Evolutionary conservation across 2,888 invertebrate genomes (phyloP).

Genomic region (Xylophagus ater): DNA sequence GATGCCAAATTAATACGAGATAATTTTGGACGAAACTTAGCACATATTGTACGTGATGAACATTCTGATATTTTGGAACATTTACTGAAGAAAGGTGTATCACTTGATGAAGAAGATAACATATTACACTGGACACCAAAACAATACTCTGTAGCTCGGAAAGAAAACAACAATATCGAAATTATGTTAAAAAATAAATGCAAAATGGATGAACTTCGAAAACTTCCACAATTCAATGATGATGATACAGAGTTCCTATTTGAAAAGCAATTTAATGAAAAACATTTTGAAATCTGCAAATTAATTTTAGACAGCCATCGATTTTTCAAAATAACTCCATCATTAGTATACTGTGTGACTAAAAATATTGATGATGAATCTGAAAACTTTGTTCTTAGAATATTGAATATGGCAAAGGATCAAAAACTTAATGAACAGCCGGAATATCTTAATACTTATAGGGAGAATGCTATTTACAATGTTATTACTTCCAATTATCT

Average conservation of each 20-base stretch:
- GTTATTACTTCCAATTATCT: background rate
- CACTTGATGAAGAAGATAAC: background rate
- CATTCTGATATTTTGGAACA: slow-evolving; percentile 1
- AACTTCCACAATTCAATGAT: background rate
- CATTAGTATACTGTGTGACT: background rate
- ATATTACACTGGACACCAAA: background rate
- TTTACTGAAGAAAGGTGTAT: background rate
- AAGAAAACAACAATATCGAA: background rate
- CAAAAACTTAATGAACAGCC: background rate
- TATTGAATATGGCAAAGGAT: background rate
- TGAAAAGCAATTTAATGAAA: background rate
- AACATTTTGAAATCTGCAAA: background rate
- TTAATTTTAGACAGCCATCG: background rate
- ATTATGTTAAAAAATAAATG: slow-evolving; percentile 2
- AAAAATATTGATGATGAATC: too few species aligned
- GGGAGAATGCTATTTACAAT: slow-evolving; percentile 1
- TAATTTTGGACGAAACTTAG: background rate
- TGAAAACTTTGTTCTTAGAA: slow-evolving; percentile 1
- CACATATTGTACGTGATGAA: slow-evolving; percentile 1
- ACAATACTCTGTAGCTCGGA: background rate
- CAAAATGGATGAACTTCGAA: background rate
- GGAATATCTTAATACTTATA: slow-evolving; percentile 2
- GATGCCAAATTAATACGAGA: background rate
- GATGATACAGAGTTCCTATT: background rate
- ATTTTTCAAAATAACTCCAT: slow-evolving; percentile 1